These are phyloP conservation scores for Cerceris rybyensis DNA, from an alignment of 2,888 invertebrate species.

Conservation along the genomic window DNA sequence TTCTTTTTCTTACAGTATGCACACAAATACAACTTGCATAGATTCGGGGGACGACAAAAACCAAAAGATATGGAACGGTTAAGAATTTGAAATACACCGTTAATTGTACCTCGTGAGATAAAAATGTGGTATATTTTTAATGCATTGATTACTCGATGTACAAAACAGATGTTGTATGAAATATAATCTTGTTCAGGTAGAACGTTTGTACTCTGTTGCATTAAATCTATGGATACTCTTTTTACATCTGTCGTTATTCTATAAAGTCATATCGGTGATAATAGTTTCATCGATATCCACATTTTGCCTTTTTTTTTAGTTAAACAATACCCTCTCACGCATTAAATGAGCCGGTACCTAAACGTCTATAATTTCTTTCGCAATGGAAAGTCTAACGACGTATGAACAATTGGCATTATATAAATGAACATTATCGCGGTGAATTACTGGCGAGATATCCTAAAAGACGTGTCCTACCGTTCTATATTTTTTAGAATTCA, in stretches of 20 bases:
- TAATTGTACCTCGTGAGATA: constrained; percentile 33
- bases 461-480: no score
- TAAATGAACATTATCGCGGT: constrained; percentile 13
- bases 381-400: constrained; percentile 25
- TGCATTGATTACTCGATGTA: constrained; percentile 51
- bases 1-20: no score
- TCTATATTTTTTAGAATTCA: no score
- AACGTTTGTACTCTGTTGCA: constrained; percentile 61
- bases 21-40: not conserved
- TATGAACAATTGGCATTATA: constrained; percentile 35
- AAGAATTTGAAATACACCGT: constrained; percentile 49
- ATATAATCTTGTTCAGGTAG: constrained; percentile 62
- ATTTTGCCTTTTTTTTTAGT: constrained; percentile 9
- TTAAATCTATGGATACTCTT: constrained; percentile 48
- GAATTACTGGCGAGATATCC: not conserved
- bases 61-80: constrained; percentile 38
- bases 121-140: constrained; percentile 60
- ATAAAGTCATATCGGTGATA: constrained; percentile 38
- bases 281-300: not conserved
- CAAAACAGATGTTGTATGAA: constrained; percentile 62
- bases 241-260: constrained; percentile 40
- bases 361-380: constrained; percentile 11
- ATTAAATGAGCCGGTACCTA: constrained; percentile 36
- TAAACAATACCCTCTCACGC: constrained; percentile 38
- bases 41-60: not conserved